phyloP scores from a whole-genome alignment of 2,888 invertebrate genomes.

The Polydrusus cervinus region DNA sequence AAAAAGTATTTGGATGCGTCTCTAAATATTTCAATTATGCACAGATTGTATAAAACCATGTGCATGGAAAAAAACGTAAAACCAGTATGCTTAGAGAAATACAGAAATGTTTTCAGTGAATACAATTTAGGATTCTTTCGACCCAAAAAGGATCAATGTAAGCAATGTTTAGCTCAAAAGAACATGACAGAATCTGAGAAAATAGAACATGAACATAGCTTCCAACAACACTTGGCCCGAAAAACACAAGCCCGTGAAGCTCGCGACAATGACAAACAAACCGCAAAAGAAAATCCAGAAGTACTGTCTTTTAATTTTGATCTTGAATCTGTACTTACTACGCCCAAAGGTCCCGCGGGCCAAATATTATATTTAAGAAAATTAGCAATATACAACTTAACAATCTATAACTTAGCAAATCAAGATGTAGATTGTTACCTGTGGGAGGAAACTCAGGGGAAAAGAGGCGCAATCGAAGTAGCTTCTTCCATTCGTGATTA shows the following conservation, averaged over 20 bases:
- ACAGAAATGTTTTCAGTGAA: background rate
- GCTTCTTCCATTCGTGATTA: constrained; percentile 57
- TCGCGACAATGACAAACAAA: too few relatives aligned
- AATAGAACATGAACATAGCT: background rate
- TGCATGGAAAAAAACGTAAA: background rate
- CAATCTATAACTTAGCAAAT: constrained; percentile 37
- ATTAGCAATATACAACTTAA: constrained; percentile 23
- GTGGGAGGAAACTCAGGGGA: constrained; percentile 45
- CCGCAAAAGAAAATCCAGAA: background rate
- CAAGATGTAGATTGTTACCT: constrained; percentile 25
- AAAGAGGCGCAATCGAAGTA: constrained; percentile 59
- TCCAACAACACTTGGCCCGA: background rate
- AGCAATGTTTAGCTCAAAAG: background rate
- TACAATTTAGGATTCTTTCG: background rate
- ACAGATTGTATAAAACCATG: background rate
- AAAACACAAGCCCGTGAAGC: too few relatives aligned
- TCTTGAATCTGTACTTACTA: constrained; percentile 45
- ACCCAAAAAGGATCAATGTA: background rate
- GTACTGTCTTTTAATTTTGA: constrained; percentile 62
- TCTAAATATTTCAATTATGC: constrained; percentile 4
- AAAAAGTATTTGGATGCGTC: background rate
- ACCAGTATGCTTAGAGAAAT: constrained; percentile 1
- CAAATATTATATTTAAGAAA: constrained; percentile 32
- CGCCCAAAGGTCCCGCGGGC: constrained; percentile 60
- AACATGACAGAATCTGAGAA: constrained; percentile 1